Evolutionary conservation across 1,140 invertebrate genomes (phyloP).

Genomic region (Dysdera silvatica): DNA sequence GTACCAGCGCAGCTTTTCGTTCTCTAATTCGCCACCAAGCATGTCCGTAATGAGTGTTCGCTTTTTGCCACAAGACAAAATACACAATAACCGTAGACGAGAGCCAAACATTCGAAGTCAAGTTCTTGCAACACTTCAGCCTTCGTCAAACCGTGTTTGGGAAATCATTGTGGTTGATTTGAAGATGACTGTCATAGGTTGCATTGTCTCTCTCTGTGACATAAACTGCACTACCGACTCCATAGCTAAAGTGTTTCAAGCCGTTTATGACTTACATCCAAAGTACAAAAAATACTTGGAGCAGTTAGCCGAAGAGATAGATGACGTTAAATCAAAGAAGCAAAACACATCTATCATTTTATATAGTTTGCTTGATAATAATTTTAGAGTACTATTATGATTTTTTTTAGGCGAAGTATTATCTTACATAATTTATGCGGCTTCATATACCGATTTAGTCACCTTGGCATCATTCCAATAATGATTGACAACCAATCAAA

Average conservation of each 20-base stretch:
- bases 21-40: background rate
- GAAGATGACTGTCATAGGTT: slow-evolving; percentile 17
- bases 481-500: no score
- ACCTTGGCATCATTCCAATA: no score
- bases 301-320: slow-evolving; percentile 22
- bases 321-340: slow-evolving; percentile 19
- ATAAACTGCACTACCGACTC: slow-evolving; percentile 6
- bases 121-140: slow-evolving; percentile 5
- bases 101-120: slow-evolving; percentile 18
- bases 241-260: slow-evolving; percentile 13
- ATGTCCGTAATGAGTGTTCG: slow-evolving; percentile 10
- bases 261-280: background rate
- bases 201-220: slow-evolving; percentile 18
- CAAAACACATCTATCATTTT: slow-evolving; percentile 14
- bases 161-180: slow-evolving; percentile 18
- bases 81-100: slow-evolving; percentile 10
- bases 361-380: slow-evolving; percentile 18
- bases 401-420: no score
- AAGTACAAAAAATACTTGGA: slow-evolving; percentile 18
- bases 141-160: slow-evolving; percentile 12
- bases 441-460: no score
- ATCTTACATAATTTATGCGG: no score
- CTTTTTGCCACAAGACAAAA: slow-evolving; percentile 12
- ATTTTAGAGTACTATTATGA: slow-evolving; percentile 18
- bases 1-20: background rate